These are phyloP conservation scores for Apostichopus parvimensis DNA, from an alignment of 35 echinoderm and acorn worm genomes.

Conservation along the genomic window DNA sequence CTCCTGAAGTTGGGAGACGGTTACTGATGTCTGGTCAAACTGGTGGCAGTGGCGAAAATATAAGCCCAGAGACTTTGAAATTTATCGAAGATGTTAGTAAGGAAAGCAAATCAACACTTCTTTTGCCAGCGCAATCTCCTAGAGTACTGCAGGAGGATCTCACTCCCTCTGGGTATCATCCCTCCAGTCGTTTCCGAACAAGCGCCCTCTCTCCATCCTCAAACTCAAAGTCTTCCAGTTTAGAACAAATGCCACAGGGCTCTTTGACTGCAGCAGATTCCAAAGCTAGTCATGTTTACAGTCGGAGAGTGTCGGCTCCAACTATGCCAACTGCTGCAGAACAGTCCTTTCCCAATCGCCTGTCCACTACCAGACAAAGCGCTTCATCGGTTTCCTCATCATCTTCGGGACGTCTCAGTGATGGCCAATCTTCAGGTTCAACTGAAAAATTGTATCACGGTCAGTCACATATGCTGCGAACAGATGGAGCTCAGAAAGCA, in stretches of 20 bases:
- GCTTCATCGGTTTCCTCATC: constrained; percentile 74
- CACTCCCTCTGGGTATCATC: background rate
- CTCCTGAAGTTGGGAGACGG: constrained; percentile 35
- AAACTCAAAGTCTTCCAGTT: constrained; percentile 54
- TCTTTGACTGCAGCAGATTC: background rate
- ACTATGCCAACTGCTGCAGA: constrained; percentile 12
- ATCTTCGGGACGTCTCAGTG: constrained; percentile 67
- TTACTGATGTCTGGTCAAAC: constrained; percentile 14
- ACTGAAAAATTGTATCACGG: constrained; percentile 62
- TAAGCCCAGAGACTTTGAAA: constrained; percentile 81
- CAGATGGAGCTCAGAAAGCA: constrained; percentile 18
- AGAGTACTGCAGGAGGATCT: constrained; percentile 28
- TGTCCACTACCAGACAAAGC: constrained; percentile 39
- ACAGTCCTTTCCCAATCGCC: constrained; percentile 51
- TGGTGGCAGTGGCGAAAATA: constrained; percentile 37
- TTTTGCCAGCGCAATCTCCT: constrained; percentile 52
- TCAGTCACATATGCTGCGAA: constrained; percentile 43
- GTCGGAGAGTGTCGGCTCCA: constrained; percentile 16
- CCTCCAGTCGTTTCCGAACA: constrained; percentile 27
- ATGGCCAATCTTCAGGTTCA: constrained; percentile 70
- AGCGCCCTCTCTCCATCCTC: constrained; percentile 11
- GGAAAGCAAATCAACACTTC: constrained; percentile 70
- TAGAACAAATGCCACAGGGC: constrained; percentile 54
- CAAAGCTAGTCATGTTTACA: background rate
- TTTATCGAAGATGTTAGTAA: constrained; percentile 71